These are phyloP conservation scores for Pasiphila rectangulata DNA, from an alignment of 2,888 invertebrate species.

Conservation along the genomic window DNA sequence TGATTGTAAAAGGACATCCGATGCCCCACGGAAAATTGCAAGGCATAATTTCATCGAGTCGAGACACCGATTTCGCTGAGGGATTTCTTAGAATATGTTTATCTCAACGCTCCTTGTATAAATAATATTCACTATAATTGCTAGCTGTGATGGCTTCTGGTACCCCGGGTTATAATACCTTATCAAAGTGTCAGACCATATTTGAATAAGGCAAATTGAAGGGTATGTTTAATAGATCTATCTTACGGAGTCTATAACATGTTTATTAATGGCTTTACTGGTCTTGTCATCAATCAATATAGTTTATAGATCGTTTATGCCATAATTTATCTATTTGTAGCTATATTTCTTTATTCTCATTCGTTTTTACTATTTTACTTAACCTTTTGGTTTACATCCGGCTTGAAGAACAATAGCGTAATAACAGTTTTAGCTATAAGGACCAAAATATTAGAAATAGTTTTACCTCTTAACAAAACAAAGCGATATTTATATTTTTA, in stretches of 20 bases:
- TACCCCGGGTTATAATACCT: conserved; percentile 25
- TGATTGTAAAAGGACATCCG: not conserved
- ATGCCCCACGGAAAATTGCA: conserved; percentile 1
- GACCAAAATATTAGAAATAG: not conserved
- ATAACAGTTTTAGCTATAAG: not conserved
- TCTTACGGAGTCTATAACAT: conserved; percentile 18
- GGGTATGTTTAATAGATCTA: conserved; percentile 30
- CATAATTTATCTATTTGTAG: not conserved
- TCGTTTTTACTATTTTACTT: too few species aligned
- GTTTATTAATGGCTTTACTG: conserved; percentile 16
- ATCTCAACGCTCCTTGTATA: conserved; percentile 24
- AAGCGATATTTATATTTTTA: too few species aligned
- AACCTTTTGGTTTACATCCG: too few species aligned
- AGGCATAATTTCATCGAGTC: conserved; percentile 2
- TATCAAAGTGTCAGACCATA: conserved; percentile 31
- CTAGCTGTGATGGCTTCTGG: conserved; percentile 28
- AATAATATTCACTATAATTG: conserved; percentile 35
- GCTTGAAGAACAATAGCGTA: too few species aligned
- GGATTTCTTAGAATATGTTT: conserved; percentile 13
- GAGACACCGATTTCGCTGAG: not conserved
- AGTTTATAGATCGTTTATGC: conserved; percentile 11
- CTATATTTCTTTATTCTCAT: not conserved
- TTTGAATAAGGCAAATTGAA: conserved; percentile 36
- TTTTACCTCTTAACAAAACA: too few species aligned
- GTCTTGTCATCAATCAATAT: conserved; percentile 19